phyloP scores from a whole-genome alignment of 2,797 vertebrate species.

The Lemur catta region DNA sequence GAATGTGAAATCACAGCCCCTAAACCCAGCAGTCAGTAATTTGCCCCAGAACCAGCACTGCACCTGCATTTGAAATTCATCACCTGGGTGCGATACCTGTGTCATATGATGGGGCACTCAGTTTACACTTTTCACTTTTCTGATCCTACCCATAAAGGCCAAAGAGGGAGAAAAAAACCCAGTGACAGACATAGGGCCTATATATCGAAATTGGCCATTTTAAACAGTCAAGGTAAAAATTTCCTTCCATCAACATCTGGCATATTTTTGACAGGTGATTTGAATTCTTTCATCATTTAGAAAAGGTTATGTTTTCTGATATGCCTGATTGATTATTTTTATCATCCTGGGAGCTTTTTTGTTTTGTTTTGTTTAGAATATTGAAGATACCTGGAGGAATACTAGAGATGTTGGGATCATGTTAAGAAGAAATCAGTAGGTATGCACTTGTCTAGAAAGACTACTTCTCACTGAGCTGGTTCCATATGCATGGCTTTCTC shows the following conservation, averaged over 20 bases:
- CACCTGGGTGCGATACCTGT: background rate
- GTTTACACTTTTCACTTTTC: background rate
- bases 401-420: background rate
- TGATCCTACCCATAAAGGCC: background rate
- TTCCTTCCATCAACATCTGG: background rate
- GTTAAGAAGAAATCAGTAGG: background rate
- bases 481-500: background rate
- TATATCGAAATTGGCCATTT: background rate
- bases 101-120: background rate
- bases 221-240: background rate
- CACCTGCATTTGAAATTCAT: background rate
- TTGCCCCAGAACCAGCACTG: background rate
- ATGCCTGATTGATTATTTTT: background rate
- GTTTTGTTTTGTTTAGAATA: background rate
- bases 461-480: background rate
- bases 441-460: background rate
- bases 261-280: background rate
- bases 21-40: background rate
- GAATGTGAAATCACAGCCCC: background rate
- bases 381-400: background rate
- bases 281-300: constrained; percentile 4
- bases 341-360: background rate
- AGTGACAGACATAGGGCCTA: background rate
- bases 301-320: background rate
- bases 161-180: background rate